Evolutionary conservation across 1,140 invertebrate genomes (phyloP).

Genomic region (Bombus confusus): DNA sequence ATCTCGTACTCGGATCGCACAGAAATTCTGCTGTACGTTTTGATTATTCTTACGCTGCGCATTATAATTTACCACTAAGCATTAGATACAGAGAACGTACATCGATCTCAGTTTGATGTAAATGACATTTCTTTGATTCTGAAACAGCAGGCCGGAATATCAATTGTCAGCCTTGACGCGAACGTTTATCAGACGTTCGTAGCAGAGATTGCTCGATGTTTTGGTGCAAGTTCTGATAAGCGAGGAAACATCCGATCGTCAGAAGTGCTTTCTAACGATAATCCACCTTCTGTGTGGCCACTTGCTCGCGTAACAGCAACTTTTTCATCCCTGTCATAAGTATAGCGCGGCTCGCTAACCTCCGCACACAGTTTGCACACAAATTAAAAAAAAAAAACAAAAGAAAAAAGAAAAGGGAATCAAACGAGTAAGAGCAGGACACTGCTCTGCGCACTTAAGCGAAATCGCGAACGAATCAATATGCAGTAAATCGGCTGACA

Average conservation of each 20-base stretch:
- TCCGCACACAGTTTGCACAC: neutral
- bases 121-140: too few species aligned
- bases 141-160: too few species aligned
- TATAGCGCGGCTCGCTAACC: neutral
- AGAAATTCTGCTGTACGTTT: too few species aligned
- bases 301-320: neutral
- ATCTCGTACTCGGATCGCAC: too few species aligned
- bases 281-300: neutral
- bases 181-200: too few species aligned
- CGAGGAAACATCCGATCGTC: neutral
- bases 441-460: neutral
- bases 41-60: too few species aligned
- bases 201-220: too few species aligned
- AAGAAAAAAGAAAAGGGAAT: neutral
- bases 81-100: too few species aligned
- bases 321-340: neutral
- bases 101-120: too few species aligned
- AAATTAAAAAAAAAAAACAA: neutral
- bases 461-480: constrained; percentile 1
- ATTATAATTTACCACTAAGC: too few species aligned
- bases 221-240: neutral
- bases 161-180: too few species aligned
- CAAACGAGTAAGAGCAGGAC: too few species aligned
- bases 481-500: constrained; percentile 27
- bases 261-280: neutral